A percentile compares a stretch with the other conserved stretches of the same genome.
Evolutionary conservation across 2,113 vertebrate species (phyloP).

Genomic region (Grammomys surdaster): DNA sequence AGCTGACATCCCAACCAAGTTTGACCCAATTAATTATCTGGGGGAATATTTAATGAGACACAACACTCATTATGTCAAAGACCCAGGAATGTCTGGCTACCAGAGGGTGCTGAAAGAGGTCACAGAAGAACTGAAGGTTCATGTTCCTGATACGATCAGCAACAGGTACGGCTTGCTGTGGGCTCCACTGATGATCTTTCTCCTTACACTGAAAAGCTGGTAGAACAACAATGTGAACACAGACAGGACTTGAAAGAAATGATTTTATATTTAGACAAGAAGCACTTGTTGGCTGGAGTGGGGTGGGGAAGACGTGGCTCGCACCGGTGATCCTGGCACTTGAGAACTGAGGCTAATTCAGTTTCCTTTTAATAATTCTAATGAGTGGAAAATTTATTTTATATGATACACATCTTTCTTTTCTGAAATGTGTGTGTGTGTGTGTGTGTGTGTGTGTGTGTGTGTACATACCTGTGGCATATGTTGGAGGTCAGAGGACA

Average conservation of each 20-base stretch:
- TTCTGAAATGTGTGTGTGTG: too few relatives aligned
- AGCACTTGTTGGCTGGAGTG: background rate
- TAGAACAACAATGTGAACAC: slow-evolving; percentile 13
- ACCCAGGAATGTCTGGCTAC: slow-evolving; percentile 80
- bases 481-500: background rate
- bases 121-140: slow-evolving; percentile 81
- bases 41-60: slow-evolving; percentile 90
- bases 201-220: slow-evolving; percentile 49
- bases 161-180: slow-evolving; percentile 84
- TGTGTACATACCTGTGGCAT: background rate
- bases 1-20: slow-evolving; percentile 67
- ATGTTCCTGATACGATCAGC: slow-evolving; percentile 75
- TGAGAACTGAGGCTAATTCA: background rate
- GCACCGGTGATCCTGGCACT: background rate
- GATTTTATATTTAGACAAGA: slow-evolving; percentile 30
- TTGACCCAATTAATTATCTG: slow-evolving; percentile 87
- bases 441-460: too few relatives aligned
- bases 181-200: slow-evolving; percentile 15
- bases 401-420: background rate
- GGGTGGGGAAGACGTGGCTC: background rate
- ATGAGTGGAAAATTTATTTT: background rate
- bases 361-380: background rate
- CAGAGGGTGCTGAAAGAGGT: slow-evolving; percentile 83
- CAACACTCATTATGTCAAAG: slow-evolving; percentile 80
- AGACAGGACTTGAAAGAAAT: slow-evolving; percentile 30